Percentiles rank a stretch among this genome's conserved stretches.
phyloP scores from a whole-genome alignment of 2,888 invertebrate species.

The Petrolisthes cinctipes region DNA sequence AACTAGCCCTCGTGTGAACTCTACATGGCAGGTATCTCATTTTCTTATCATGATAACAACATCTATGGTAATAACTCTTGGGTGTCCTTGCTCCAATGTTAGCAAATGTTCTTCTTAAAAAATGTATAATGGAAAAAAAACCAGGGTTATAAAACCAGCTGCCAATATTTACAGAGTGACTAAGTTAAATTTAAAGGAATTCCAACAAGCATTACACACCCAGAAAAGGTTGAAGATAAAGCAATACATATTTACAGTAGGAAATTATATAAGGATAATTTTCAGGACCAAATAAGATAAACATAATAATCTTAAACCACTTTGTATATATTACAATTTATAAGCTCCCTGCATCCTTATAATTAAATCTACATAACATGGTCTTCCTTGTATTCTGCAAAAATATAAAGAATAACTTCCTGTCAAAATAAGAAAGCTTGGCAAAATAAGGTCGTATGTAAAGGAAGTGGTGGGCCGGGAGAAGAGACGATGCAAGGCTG shows the following conservation, averaged over 20 bases:
- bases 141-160: background rate
- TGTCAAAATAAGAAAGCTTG: too few relatives aligned
- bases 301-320: too few relatives aligned
- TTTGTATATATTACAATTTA: too few relatives aligned
- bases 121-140: too few relatives aligned
- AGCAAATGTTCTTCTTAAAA: background rate
- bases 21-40: constrained; percentile 17
- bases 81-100: background rate
- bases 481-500: too few relatives aligned
- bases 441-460: too few relatives aligned
- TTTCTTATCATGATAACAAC: background rate
- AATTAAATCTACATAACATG: too few relatives aligned
- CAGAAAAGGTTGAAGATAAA: background rate
- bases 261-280: background rate
- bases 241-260: background rate
- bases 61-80: background rate
- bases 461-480: too few relatives aligned
- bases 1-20: constrained; percentile 29
- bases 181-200: background rate
- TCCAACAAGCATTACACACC: background rate
- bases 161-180: background rate
- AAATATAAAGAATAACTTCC: too few relatives aligned
- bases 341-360: too few relatives aligned
- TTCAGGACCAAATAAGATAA: background rate
- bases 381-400: too few relatives aligned